These are phyloP conservation scores for Phlogophora meticulosa DNA, from an alignment of 2,888 invertebrate genomes.

Conservation along the genomic window DNA sequence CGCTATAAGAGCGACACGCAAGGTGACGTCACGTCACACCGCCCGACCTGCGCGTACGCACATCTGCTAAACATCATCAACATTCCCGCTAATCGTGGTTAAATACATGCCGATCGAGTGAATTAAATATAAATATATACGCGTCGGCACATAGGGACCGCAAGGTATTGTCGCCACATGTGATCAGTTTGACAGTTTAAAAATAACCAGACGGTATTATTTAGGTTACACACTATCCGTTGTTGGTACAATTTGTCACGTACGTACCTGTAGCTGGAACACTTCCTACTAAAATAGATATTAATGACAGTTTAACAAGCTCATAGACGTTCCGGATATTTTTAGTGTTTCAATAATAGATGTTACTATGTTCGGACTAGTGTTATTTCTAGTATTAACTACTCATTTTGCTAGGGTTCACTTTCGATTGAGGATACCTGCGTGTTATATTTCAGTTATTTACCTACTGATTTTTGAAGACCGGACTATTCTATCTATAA, in stretches of 20 bases:
- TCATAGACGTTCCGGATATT: slow-evolving; percentile 1
- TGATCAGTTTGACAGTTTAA: slow-evolving; percentile 50
- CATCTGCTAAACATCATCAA: slow-evolving; percentile 48
- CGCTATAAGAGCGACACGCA: slow-evolving; percentile 72
- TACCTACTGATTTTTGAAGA: neutral
- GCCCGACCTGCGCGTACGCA: slow-evolving; percentile 48
- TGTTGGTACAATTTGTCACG: slow-evolving; percentile 26
- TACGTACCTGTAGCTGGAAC: slow-evolving; percentile 14
- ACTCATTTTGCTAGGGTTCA: neutral
- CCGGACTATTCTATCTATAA: neutral
- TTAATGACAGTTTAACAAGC: slow-evolving; percentile 44
- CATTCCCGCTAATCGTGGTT: slow-evolving; percentile 41
- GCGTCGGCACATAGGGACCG: slow-evolving; percentile 21
- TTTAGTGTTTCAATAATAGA: slow-evolving; percentile 17
- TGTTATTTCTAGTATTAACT: neutral
- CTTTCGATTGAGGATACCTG: neutral
- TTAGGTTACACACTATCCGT: slow-evolving; percentile 51
- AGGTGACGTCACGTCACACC: slow-evolving; percentile 58
- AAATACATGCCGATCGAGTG: slow-evolving; percentile 34
- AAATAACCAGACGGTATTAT: slow-evolving; percentile 55
- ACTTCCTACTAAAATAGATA: slow-evolving; percentile 40
- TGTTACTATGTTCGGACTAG: neutral
- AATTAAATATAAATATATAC: slow-evolving; percentile 8
- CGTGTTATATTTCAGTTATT: neutral
- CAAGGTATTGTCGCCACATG: slow-evolving; percentile 33